phyloP scores from a whole-genome alignment of 2,888 invertebrate species.

The Patella depressa region DNA sequence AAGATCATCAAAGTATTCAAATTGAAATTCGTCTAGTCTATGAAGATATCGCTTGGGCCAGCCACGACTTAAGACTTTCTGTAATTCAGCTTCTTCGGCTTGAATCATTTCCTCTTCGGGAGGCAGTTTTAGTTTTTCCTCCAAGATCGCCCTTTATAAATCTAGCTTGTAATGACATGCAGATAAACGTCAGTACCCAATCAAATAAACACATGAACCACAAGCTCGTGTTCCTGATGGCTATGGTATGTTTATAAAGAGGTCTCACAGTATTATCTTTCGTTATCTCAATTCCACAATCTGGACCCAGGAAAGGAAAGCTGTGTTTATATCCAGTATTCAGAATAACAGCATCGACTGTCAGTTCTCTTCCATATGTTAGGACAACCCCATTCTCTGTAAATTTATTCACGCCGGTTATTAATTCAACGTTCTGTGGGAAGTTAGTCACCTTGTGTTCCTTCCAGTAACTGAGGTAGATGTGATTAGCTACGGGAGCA shows the following conservation, averaged over 20 bases:
- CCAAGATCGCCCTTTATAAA: conserved; percentile 77
- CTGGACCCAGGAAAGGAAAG: conserved; percentile 82
- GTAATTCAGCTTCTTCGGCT: conserved; percentile 77
- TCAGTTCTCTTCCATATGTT: conserved; percentile 76
- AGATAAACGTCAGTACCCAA: conserved; percentile 86
- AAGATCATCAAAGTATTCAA: conserved; percentile 80
- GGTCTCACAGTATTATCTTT: conserved; percentile 86
- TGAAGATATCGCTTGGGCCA: conserved; percentile 83
- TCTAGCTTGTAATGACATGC: conserved; percentile 86
- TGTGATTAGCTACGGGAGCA: conserved; percentile 72
- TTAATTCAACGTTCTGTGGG: conserved; percentile 59
- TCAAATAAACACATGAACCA: conserved; percentile 87
- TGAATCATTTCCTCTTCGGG: conserved; percentile 79
- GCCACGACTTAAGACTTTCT: conserved; percentile 77
- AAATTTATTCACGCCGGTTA: conserved; percentile 54
- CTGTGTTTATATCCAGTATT: conserved; percentile 85
- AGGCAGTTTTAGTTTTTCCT: conserved; percentile 78
- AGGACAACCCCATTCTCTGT: conserved; percentile 64
- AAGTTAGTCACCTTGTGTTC: conserved; percentile 41
- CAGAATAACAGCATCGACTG: conserved; percentile 79
- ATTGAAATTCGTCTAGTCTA: conserved; percentile 84
- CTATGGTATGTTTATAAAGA: conserved; percentile 88
- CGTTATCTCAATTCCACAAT: conserved; percentile 80
- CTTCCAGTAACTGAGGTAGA: conserved; percentile 64
- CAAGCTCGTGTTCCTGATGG: conserved; percentile 85